Evolutionary conservation across 2,888 invertebrate genomes (phyloP).

Genomic region (Stenurella melanura): DNA sequence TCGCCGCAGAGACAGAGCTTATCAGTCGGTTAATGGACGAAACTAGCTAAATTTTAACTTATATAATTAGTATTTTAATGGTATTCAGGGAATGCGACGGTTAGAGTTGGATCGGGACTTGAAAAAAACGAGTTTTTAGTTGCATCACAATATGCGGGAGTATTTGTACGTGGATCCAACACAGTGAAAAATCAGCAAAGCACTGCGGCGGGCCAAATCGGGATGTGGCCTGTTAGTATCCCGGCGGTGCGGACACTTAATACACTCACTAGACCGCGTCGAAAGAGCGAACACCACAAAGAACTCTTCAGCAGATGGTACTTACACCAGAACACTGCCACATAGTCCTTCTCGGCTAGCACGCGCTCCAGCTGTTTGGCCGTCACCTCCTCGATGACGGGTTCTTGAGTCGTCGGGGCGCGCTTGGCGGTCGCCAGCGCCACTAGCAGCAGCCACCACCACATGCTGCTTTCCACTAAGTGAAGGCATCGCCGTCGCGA

Average conservation of each 20-base stretch:
- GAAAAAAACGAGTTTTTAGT: slow-evolving; percentile 11
- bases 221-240: slow-evolving; percentile 66
- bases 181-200: slow-evolving; percentile 42
- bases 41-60: slow-evolving; percentile 12
- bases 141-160: slow-evolving; percentile 49
- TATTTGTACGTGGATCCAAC: slow-evolving; percentile 35
- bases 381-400: slow-evolving; percentile 95
- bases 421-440: slow-evolving; percentile 73
- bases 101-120: background rate
- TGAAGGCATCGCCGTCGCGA: slow-evolving; percentile 66
- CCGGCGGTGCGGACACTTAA: slow-evolving; percentile 47
- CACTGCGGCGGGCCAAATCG: slow-evolving; percentile 69
- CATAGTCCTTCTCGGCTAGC: slow-evolving; percentile 93
- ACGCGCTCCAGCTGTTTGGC: slow-evolving; percentile 93
- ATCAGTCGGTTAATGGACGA: background rate
- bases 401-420: slow-evolving; percentile 74
- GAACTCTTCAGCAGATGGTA: slow-evolving; percentile 67
- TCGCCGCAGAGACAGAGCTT: background rate
- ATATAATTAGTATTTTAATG: slow-evolving; percentile 15
- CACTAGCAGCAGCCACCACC: slow-evolving; percentile 76
- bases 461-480: slow-evolving; percentile 72
- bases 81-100: background rate
- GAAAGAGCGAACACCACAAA: slow-evolving; percentile 41
- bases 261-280: slow-evolving; percentile 47
- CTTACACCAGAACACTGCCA: slow-evolving; percentile 98